Base-by-base conservation (phyloP, 2,888 invertebrate species). In the Hirtodrosophila cameraria region DNA sequence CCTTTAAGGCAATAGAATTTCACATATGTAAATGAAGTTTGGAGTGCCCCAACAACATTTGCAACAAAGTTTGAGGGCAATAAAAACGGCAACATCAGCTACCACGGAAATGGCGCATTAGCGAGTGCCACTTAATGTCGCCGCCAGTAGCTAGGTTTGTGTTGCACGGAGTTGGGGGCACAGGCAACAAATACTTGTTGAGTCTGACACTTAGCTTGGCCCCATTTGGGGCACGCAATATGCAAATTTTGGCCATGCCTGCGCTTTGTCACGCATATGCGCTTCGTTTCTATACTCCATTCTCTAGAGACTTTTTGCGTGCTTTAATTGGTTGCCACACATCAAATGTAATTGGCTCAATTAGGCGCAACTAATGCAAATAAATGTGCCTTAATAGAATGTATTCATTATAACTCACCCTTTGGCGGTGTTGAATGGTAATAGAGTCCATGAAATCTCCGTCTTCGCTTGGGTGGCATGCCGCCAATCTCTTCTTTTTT, bases 341-440 rank as follows among this genome's bases (percentile, higher is more conserved):
- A 65, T 64, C 43, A 73, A 53, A 52, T 38, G 13, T 67, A 76
- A 86, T 85, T 62, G 67, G 20, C 48, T 66, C 78, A 81, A 83
- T 83, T 81, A 84, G 46, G 39, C 53, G 53, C 53, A 67, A 66
- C 76, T 65, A 65, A 75, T 66, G 58, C 58, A 61, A 55, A 63
- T 59, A 50, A 77, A 79, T 74, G 48, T 23, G 52, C 57, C 49
- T 57, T 54, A 48, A 58, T 64, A 33, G 13, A n/a, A 41, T n/a
- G 13, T 25, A 52, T 53, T 23, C 49, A 72, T 57, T 15, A 50
- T 20, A 6, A 89, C 89, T 89, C 85, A 91, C 91, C 89, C 76
- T 90, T 90, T 41, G 91, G 91, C 57, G 90, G 90, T 66, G 91
- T 90, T 62, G 91, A 91, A 75, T 91, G 91, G 80, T 88, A 91